Base-by-base conservation (phyloP, 1,140 invertebrate species). In the Drosophila subpulchrella region DNA sequence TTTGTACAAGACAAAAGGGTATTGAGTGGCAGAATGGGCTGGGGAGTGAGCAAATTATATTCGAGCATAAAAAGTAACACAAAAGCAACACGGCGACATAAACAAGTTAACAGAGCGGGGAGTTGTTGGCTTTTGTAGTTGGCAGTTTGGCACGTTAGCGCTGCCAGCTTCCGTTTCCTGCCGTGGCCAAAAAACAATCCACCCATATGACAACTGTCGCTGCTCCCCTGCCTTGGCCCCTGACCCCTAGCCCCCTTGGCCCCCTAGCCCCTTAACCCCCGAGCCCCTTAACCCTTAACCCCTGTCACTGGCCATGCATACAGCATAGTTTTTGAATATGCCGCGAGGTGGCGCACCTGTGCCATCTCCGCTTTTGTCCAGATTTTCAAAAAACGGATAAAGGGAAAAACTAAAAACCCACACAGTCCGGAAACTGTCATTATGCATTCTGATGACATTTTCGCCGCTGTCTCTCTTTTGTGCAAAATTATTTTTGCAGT, bases 381-480 rank as follows among this genome's bases (percentile, higher is more conserved):
- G 67, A 74, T 81, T 81, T 82, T 62, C 74, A 73, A 70, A 78
- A 27, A 24, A 39, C 54, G 47, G 57, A 68, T 57, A 55, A 58
- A 60, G 59, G 11, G 27, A 32, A 6, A 32, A 51, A 15, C 30
- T 17, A 6, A 62, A 65, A 24, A 46, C 20, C 56, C 41, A 60
- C 51, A 44, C 30, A 30, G 61, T 6, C 51, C 67, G 66, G 72
- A 62, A 41, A 75, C 78, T 81, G 81, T 81, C 82, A 84, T 84
- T 84, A 84, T 84, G 81, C 81, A 84, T 84, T 84, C 81, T 85
- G 81, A 84, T 84, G 81, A 84, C 78, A 85, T 84, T 84, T 53
- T 81, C 55, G 73, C 77, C 47, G 72, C 58, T 76, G 72, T 54
- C 57, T 36, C 75, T 50, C 15, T 74, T 78, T 77, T 81, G 81